A percentile compares a stretch with the other conserved stretches of the same genome.
Conservation (phyloP, 2,888 invertebrate species). For the Chrysolina oricalcia region DNA sequence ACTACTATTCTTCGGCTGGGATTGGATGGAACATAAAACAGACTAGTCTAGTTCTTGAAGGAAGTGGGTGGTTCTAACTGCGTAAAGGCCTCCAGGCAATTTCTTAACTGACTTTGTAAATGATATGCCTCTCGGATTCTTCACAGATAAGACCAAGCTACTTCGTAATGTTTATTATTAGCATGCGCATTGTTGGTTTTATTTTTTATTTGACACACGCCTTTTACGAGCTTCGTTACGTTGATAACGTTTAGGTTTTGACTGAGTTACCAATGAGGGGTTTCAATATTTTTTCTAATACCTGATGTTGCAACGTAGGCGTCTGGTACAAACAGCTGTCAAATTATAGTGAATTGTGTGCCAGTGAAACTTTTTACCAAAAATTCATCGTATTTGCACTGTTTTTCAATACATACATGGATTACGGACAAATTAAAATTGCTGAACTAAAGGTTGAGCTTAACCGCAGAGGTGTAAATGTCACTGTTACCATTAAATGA, state of each 20-base stretch:
- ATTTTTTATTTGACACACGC: slow-evolving; percentile 23
- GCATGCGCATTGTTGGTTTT: slow-evolving; percentile 45
- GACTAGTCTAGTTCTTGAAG: slow-evolving; percentile 59
- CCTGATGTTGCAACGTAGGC: no score
- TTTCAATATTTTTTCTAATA: no score
- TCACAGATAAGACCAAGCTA: slow-evolving; percentile 51
- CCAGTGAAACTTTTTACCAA: no score
- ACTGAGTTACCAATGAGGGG: background rate
- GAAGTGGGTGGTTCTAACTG: slow-evolving; percentile 67
- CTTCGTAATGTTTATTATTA: slow-evolving; percentile 50
- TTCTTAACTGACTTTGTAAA: slow-evolving; percentile 58
- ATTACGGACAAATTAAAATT: no score
- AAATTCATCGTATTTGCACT: no score
- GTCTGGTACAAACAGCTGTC: no score
- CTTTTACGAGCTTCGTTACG: background rate
- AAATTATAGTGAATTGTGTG: no score
- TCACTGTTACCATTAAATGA: no score
- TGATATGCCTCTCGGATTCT: slow-evolving; percentile 57
- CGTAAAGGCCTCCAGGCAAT: slow-evolving; percentile 58
- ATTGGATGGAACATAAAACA: slow-evolving; percentile 50
- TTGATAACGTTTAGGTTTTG: background rate
- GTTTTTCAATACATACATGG: no score
- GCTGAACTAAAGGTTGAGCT: no score
- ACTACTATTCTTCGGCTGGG: background rate
- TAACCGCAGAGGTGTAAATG: no score